Evolutionary conservation across 2,113 vertebrate species (phyloP).

Genomic region (Toxotes chatareus): DNA sequence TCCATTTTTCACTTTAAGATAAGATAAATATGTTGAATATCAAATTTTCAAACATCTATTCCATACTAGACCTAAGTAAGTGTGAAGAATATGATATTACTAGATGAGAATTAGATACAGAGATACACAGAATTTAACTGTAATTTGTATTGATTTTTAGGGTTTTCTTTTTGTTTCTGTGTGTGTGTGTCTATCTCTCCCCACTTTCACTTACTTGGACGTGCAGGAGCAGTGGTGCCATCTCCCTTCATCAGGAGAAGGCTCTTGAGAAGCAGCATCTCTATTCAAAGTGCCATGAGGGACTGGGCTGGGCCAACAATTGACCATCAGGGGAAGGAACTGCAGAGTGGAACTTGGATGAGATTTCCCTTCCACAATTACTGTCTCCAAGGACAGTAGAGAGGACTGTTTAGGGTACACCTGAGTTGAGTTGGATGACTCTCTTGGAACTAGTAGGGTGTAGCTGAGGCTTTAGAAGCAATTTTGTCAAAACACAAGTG

Average conservation of each 20-base stretch:
- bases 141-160: constrained; percentile 2
- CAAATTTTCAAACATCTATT: not conserved
- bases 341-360: not conserved
- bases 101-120: not conserved
- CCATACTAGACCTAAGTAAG: not conserved
- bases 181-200: not conserved
- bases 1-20: constrained; percentile 18
- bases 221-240: not conserved
- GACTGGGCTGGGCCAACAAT: not conserved
- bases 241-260: not conserved
- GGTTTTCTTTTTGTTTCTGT: not conserved
- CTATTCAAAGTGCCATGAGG: not conserved
- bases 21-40: constrained; percentile 10
- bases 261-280: not conserved
- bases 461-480: not conserved
- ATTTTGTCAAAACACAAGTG: not conserved
- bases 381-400: not conserved
- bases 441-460: not conserved
- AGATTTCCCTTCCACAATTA: not conserved
- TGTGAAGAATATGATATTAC: not conserved
- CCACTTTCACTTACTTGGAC: not conserved
- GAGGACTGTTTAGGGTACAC: not conserved
- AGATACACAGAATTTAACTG: not conserved
- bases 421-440: not conserved
- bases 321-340: not conserved